Conservation (phyloP, 2,888 invertebrate genomes). For the Rhingia rostrata region DNA sequence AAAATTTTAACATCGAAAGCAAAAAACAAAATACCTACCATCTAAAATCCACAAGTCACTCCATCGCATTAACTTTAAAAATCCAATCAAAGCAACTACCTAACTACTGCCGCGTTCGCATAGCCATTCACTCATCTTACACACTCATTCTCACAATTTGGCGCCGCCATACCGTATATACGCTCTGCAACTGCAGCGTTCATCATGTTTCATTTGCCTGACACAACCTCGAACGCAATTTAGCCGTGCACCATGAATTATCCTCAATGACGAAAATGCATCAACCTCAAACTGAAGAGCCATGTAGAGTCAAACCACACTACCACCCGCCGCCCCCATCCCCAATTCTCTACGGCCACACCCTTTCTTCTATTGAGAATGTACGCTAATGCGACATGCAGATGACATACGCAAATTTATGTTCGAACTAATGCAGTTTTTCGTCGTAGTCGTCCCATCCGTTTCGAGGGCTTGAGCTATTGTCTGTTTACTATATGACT, state of each 20-base stretch:
- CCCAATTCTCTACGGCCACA: constrained; percentile 17
- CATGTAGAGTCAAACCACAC: constrained; percentile 24
- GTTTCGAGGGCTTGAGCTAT: constrained; percentile 60
- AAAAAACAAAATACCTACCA: not conserved
- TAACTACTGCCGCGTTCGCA: constrained; percentile 25
- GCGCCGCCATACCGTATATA: not conserved
- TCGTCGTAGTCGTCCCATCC: constrained; percentile 56
- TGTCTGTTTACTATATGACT: constrained; percentile 46
- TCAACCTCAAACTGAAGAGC: constrained; percentile 47
- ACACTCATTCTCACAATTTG: not conserved
- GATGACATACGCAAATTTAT: constrained; percentile 74
- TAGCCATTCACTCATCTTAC: constrained; percentile 36
- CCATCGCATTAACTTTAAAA: constrained; percentile 24
- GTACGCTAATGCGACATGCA: constrained; percentile 73
- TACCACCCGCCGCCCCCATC: not conserved
- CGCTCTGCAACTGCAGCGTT: constrained; percentile 9
- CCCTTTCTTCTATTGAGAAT: constrained; percentile 41
- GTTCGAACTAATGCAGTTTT: constrained; percentile 74
- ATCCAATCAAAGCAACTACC: constrained; percentile 47
- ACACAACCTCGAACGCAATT: constrained; percentile 63
- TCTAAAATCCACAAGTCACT: too few relatives aligned
- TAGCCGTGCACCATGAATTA: constrained; percentile 59
- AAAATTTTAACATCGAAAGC: not conserved
- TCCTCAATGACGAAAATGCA: constrained; percentile 65
- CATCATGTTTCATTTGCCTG: constrained; percentile 65